phyloP scores from a whole-genome alignment of 2,113 vertebrate species.

The Lampris megalopsis region DNA sequence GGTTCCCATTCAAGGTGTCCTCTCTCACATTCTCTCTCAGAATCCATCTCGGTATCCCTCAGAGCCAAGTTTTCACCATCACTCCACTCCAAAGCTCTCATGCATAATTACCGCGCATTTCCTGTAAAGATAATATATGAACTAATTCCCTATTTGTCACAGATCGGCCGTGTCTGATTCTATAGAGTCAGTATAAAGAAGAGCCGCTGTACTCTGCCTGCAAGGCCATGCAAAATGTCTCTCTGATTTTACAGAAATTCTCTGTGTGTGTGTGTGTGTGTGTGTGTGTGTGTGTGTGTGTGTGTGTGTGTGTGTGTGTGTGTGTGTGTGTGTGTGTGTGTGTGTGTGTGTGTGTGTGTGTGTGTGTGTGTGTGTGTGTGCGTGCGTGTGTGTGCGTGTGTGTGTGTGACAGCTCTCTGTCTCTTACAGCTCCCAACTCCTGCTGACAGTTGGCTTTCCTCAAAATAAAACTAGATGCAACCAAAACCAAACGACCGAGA shows the following conservation, averaged over 20 bases:
- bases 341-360: slow-evolving; percentile 1
- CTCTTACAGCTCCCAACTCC: slow-evolving; percentile 46
- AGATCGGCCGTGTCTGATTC: slow-evolving; percentile 53
- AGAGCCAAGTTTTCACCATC: slow-evolving; percentile 11
- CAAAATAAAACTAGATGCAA: slow-evolving; percentile 33
- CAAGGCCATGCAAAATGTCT: slow-evolving; percentile 52
- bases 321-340: background rate
- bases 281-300: background rate
- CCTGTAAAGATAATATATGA: slow-evolving; percentile 33
- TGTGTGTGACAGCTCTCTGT: slow-evolving; percentile 35
- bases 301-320: background rate
- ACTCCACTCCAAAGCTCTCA: slow-evolving; percentile 36
- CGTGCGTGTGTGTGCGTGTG: background rate
- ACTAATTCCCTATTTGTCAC: slow-evolving; percentile 59
- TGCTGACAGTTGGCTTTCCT: slow-evolving; percentile 53
- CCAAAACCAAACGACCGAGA: slow-evolving; percentile 40
- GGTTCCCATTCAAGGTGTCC: background rate
- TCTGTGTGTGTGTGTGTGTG: slow-evolving; percentile 9
- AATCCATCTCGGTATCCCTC: slow-evolving; percentile 2
- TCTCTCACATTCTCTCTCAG: background rate
- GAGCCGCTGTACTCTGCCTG: slow-evolving; percentile 42
- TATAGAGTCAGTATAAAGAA: slow-evolving; percentile 53
- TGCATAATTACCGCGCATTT: slow-evolving; percentile 33
- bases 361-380: background rate
- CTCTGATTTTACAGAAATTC: slow-evolving; percentile 64